Percentiles rank a stretch among this genome's conserved stretches.
Conservation (phyloP, 2,113 vertebrate species). For the Muscicapa adusta region DNA sequence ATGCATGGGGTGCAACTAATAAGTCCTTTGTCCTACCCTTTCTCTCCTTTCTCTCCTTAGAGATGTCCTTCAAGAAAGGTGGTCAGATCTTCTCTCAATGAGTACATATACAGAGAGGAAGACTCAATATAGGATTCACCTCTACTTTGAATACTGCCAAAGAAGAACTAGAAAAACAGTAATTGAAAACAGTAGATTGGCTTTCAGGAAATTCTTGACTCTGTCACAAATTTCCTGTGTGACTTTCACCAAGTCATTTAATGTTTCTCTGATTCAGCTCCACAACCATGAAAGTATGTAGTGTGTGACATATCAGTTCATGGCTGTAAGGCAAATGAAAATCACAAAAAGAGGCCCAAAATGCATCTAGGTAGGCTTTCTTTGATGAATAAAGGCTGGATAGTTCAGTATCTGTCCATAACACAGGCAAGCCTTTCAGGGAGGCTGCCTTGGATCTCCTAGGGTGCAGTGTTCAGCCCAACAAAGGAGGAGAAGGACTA, state of each 20-base stretch:
- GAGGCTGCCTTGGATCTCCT: neutral
- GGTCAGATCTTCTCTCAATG: neutral
- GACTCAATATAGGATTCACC: neutral
- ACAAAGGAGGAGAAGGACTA: neutral
- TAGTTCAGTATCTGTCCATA: neutral
- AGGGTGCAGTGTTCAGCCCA: accelerated
- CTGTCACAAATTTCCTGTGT: slow-evolving; percentile 19
- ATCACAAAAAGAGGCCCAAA: neutral
- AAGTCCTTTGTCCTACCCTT: slow-evolving; percentile 5
- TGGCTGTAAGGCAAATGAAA: neutral
- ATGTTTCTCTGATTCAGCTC: slow-evolving; percentile 3
- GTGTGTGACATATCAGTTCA: neutral
- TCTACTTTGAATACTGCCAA: neutral
- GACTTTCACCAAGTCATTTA: slow-evolving; percentile 6
- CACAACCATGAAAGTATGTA: neutral
- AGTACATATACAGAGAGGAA: neutral
- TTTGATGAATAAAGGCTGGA: neutral
- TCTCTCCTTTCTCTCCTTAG: neutral
- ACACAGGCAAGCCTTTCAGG: neutral
- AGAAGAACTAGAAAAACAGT: neutral
- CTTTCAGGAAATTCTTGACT: slow-evolving; percentile 42
- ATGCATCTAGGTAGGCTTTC: neutral
- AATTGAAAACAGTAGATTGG: slow-evolving; percentile 9
- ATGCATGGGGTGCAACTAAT: neutral
- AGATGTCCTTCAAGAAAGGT: neutral